Evolutionary conservation across 2,797 vertebrate genomes (phyloP).

Genomic region (Melanotaenia parkinsoni): DNA sequence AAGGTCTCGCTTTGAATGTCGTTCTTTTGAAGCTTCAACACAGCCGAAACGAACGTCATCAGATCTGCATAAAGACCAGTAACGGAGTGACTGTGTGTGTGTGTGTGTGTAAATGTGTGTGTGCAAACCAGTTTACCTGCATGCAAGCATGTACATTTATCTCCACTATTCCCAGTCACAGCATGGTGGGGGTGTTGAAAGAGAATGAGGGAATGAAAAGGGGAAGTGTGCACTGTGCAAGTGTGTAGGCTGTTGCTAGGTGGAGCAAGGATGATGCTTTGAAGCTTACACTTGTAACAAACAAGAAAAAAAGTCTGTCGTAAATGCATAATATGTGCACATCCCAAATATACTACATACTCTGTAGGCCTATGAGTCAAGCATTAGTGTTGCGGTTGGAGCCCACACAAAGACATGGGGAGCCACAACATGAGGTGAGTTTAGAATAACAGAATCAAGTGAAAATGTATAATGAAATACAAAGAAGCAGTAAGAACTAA

Average conservation of each 20-base stretch:
- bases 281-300: conserved; percentile 35
- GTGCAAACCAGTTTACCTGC: conserved; percentile 46
- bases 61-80: conserved; percentile 59
- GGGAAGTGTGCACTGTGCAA: conserved; percentile 24
- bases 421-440: conserved; percentile 1
- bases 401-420: conserved; percentile 21
- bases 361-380: conserved; percentile 16
- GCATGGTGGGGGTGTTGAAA: conserved; percentile 42
- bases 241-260: conserved; percentile 69
- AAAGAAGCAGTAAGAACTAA: background rate
- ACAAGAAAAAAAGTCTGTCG: background rate
- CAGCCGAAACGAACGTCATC: conserved; percentile 56
- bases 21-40: conserved; percentile 55
- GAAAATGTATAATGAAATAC: background rate
- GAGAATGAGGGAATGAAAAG: conserved; percentile 32
- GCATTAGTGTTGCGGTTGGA: conserved; percentile 10
- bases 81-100: conserved; percentile 26
- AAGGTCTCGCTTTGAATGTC: conserved; percentile 73
- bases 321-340: conserved; percentile 27
- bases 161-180: conserved; percentile 64
- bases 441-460: background rate
- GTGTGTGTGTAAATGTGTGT: conserved; percentile 15
- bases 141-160: conserved; percentile 58
- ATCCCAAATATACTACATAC: background rate
- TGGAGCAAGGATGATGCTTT: conserved; percentile 60